A percentile compares a stretch with the other conserved stretches of the same genome.
These are phyloP conservation scores for Triplophysa dalaica DNA, from an alignment of 2,113 vertebrate genomes.

Conservation along the genomic window DNA sequence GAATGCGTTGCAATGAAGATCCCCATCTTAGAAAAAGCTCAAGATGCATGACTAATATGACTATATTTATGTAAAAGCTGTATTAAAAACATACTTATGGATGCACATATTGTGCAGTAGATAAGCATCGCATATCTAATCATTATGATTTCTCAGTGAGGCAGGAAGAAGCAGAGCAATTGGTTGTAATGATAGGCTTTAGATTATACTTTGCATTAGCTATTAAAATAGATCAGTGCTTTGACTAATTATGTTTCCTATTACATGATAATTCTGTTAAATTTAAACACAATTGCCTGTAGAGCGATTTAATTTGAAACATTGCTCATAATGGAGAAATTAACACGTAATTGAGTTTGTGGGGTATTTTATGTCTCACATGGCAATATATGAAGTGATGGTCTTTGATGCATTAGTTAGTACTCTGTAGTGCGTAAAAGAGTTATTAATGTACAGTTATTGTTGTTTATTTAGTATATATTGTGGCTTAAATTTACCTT, in stretches of 20 bases:
- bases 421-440: neutral
- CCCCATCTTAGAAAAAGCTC: neutral
- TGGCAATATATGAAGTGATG: neutral
- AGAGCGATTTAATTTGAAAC: neutral
- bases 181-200: neutral
- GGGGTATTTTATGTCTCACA: neutral
- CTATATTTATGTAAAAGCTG: neutral
- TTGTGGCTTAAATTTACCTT: neutral
- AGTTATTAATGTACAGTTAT: too few species aligned
- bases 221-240: neutral
- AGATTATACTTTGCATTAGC: neutral
- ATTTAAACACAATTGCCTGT: neutral
- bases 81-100: neutral
- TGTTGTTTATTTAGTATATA: neutral
- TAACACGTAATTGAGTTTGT: neutral
- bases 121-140: neutral
- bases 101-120: neutral
- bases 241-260: neutral
- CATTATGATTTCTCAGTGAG: neutral
- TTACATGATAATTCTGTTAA: neutral
- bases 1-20: neutral
- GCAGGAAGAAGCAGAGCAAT: neutral
- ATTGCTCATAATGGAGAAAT: neutral
- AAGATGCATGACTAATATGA: slow-evolving; percentile 6
- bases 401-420: neutral